phyloP scores from a whole-genome alignment of 2,113 vertebrate species.

The Seriola dumerili region DNA sequence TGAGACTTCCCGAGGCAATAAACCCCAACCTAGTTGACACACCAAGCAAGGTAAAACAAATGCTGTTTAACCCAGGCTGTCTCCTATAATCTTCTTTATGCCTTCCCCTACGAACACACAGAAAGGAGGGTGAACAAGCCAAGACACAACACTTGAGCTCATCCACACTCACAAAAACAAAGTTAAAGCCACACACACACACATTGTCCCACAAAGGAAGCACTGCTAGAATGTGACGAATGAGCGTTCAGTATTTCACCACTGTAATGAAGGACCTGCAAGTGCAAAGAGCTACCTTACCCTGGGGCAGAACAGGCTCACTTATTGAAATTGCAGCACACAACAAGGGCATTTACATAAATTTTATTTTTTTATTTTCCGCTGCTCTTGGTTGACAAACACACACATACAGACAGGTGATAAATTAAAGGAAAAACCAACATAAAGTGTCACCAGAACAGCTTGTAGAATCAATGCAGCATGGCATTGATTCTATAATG shows the following conservation, averaged over 20 bases:
- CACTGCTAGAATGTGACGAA: conserved; percentile 21
- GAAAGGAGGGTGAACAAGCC: conserved; percentile 17
- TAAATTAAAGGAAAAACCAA: too few relatives aligned
- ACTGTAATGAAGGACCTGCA: conserved; percentile 62
- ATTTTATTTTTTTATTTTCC: conserved; percentile 12
- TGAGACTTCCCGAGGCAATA: conserved; percentile 36
- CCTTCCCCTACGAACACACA: conserved; percentile 17
- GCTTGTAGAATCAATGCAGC: too few relatives aligned
- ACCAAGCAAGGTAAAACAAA: conserved; percentile 42
- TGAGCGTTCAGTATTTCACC: conserved; percentile 62
- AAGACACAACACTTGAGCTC: not conserved
- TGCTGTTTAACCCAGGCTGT: conserved; percentile 26
- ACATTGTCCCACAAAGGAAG: conserved; percentile 18
- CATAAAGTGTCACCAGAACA: too few relatives aligned
- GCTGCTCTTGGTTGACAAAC: conserved; percentile 33
- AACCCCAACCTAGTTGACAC: conserved; percentile 11
- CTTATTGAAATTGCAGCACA: conserved; percentile 43
- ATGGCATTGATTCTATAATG: too few relatives aligned
- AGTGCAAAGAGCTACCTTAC: conserved; percentile 47
- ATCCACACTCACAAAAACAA: conserved; percentile 14
- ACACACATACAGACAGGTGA: not conserved
- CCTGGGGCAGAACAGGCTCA: conserved; percentile 44
- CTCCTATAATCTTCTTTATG: conserved; percentile 30
- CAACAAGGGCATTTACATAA: conserved; percentile 36
- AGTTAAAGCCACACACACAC: not conserved